Evolutionary conservation across 2,113 vertebrate genomes (phyloP).

Genomic region (Cololabis saira): DNA sequence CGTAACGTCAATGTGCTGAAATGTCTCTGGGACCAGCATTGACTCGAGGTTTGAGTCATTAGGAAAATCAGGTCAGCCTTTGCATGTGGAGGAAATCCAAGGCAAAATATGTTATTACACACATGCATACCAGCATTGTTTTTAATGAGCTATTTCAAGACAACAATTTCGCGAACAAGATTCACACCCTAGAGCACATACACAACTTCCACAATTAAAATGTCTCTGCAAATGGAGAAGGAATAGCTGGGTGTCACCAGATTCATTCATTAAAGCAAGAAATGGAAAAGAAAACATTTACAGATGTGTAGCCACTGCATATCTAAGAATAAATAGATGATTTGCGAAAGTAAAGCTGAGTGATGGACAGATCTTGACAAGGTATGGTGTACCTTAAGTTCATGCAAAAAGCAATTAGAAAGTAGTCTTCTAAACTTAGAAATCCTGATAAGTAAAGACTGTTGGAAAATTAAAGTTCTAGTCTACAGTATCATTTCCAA

Average conservation of each 20-base stretch:
- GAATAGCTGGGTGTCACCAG: neutral
- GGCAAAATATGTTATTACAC: slow-evolving; percentile 64
- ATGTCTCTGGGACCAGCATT: slow-evolving; percentile 60
- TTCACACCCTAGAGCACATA: slow-evolving; percentile 37
- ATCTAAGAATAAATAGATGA: neutral
- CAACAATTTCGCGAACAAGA: slow-evolving; percentile 23
- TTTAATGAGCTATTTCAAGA: slow-evolving; percentile 60
- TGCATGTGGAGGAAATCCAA: slow-evolving; percentile 57
- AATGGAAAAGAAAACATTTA: neutral
- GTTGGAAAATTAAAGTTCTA: neutral
- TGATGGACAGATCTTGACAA: neutral
- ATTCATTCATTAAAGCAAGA: slow-evolving; percentile 10
- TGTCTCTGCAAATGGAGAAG: neutral
- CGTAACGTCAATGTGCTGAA: slow-evolving; percentile 50
- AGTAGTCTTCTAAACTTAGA: fast-evolving
- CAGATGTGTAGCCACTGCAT: neutral
- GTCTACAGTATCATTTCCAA: no score
- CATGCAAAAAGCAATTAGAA: neutral
- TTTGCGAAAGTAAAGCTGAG: neutral
- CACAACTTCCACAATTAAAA: slow-evolving; percentile 7
- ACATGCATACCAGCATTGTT: slow-evolving; percentile 48
- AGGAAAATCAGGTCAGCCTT: slow-evolving; percentile 74
- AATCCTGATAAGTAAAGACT: neutral
- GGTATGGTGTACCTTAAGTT: neutral
- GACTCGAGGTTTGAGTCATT: slow-evolving; percentile 73